Evolutionary conservation across 2,797 vertebrate genomes (phyloP), one percentile per base, ranked within the genome.

Genomic region (Coregonus ussuriensis): DNA sequence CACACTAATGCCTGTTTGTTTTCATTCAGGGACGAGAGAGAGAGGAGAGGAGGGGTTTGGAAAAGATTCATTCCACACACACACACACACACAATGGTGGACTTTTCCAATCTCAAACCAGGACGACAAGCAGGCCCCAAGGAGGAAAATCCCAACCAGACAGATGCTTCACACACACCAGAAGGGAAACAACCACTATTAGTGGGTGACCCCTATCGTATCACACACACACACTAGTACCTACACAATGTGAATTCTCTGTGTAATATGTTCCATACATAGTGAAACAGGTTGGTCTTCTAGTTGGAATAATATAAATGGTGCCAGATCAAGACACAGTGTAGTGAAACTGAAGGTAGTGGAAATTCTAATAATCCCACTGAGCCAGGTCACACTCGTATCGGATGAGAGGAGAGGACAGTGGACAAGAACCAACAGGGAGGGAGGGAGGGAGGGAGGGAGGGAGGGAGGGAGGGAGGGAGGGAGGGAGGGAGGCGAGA

Each of bases 151-250:
- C 70, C 67, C 75, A 71, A 71, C 59, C 63, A 14, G 67, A 51
- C 31, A 67, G 21, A 56, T 65, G 53, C 72, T 79, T 78, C 79
- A 54, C 47, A 52, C 59, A 69, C 68, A 71, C 70, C 21, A 75
- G 76, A 82, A 72, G 71, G 59, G 81, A 79, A 79, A 67, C 77
- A 72, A 63, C 63, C 25, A 63, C 75, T 78, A 77, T 72, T 85
- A 77, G 75, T 70, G 13, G 6, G 41, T 74, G 76, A 75, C 74
- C 52, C 51, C 56, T 59, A 54, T 62, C 21, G 7, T 63, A 25
- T 63, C 59, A 35, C 18, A 71, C 37, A 71, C 37, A 51, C 69
- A 71, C 69, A 71, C n/a, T n/a, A 7, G 29, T 11, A 66, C 63
- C 25, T 73, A 51, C 14, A 74, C 4, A 71, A 71, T 78, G 74